Evolutionary conservation across 35 echinoderm and acorn worm genomes (phyloP).

Genomic region (Eucidaris tribuloides): DNA sequence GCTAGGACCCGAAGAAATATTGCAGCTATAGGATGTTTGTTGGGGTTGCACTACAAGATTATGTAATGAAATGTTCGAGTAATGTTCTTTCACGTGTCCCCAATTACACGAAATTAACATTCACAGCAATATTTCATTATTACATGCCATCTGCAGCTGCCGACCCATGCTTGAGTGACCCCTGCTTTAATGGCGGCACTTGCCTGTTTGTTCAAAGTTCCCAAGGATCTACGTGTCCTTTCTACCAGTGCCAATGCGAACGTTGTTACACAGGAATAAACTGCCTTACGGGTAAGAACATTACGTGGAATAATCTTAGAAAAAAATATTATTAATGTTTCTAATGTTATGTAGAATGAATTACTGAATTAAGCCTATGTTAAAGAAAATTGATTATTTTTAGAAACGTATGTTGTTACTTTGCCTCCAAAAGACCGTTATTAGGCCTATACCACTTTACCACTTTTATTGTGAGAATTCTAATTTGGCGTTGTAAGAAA

Average conservation of each 20-base stretch:
- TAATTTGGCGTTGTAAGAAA: too few relatives aligned
- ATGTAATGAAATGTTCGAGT: too few relatives aligned
- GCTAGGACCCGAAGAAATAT: too few relatives aligned
- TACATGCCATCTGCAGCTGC: neutral
- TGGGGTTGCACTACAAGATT: too few relatives aligned
- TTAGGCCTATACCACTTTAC: neutral
- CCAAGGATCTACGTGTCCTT: conserved; percentile 29
- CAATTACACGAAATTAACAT: too few relatives aligned
- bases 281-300: conserved; percentile 69
- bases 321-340: neutral
- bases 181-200: conserved; percentile 44
- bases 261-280: conserved; percentile 57
- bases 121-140: neutral
- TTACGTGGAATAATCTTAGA: neutral
- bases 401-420: neutral
- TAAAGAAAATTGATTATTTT: neutral
- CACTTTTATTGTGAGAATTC: neutral
- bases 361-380: too few relatives aligned
- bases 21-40: too few relatives aligned
- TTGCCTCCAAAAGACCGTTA: neutral
- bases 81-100: too few relatives aligned
- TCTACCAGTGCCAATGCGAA: conserved; percentile 62
- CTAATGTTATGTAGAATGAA: too few relatives aligned
- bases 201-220: conserved; percentile 1
- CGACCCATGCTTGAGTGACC: conserved; percentile 54